Evolutionary conservation across 2,797 vertebrate species (phyloP), one percentile per base, ranked within the genome.

Genomic region (Cynodonichthys magdalenae): DNA sequence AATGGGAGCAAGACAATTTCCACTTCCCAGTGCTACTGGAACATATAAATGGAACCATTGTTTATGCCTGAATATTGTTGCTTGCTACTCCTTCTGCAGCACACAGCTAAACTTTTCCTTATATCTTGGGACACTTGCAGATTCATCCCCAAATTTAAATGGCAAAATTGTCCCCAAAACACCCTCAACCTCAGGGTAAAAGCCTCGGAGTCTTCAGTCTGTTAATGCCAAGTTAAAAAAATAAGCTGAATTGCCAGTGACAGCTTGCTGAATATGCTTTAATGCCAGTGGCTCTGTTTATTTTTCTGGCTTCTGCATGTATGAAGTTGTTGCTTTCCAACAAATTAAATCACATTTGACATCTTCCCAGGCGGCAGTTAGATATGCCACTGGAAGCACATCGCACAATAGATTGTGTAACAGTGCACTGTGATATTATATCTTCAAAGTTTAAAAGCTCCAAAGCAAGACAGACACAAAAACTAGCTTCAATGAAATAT

Each of bases 121-220:
- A 15, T 75, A 54, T 69, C 78, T 69, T 5, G 61, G 53, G 75
- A 74, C 71, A 58, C 53, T 66, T 59, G 46, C 63, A 78, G 75
- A 86, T 79, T 83, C 75, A 50, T 76, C 66, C 63, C 14, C 42
- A 24, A 63, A 73, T 53, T 73, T 75, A 87, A 76, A 74, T 3
- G 51, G 31, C 51, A 0, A 11, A 69, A 61, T 75, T 59, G 53
- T 46, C 44, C 62, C 57, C 63, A 81, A 81, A 79, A 74, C 65
- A 78, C 79, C 79, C 79, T 75, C 56, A 66, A 66, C 73, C 76
- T 59, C 2, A 15, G 67, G 69, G 79, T 77, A 86, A 85, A 60
- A 58, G 24, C 63, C 64, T 79, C 46, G 61, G 60, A 78, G 69
- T 29, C 14, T 5, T 59, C 78, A 84, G 80, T 82, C 83, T 84